Evolutionary conservation across 2,113 vertebrate genomes (phyloP).

Genomic region (Oryzias melastigma): DNA sequence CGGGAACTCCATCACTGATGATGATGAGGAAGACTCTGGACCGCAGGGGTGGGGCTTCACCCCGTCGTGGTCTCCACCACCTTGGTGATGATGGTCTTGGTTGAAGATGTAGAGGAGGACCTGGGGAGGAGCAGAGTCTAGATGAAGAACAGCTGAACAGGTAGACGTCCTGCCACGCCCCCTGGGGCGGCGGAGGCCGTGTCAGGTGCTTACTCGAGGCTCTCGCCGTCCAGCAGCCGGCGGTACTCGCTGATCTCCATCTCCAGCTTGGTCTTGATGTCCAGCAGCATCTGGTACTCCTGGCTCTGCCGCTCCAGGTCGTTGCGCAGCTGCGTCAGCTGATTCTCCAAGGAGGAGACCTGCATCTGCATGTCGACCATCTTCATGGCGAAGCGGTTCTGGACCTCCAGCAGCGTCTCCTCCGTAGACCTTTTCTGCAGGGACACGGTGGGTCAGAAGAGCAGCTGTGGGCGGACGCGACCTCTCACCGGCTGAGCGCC

Average conservation of each 20-base stretch:
- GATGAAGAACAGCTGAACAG: too few species aligned
- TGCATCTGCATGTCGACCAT: slow-evolving; percentile 73
- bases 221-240: slow-evolving; percentile 71
- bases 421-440: slow-evolving; percentile 83
- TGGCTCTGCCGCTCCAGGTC: slow-evolving; percentile 81
- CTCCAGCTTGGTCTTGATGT: slow-evolving; percentile 83
- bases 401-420: slow-evolving; percentile 69
- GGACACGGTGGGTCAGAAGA: not conserved
- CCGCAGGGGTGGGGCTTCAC: slow-evolving; percentile 1
- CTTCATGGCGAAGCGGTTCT: slow-evolving; percentile 73
- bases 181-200: too few species aligned
- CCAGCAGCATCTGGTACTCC: slow-evolving; percentile 81
- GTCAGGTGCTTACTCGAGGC: slow-evolving; percentile 15
- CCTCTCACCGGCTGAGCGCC: not conserved
- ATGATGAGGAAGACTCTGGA: too few species aligned
- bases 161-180: too few species aligned
- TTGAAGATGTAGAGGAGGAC: not conserved
- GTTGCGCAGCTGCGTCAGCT: slow-evolving; percentile 68
- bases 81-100: slow-evolving; percentile 44
- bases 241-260: slow-evolving; percentile 84
- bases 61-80: slow-evolving; percentile 37
- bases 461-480: not conserved
- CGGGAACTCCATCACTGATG: too few species aligned
- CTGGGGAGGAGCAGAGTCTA: not conserved
- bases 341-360: slow-evolving; percentile 67